Evolutionary conservation across 2,797 vertebrate species (phyloP), one percentile per base, ranked within the genome.

Genomic region (Malurus splendens): DNA sequence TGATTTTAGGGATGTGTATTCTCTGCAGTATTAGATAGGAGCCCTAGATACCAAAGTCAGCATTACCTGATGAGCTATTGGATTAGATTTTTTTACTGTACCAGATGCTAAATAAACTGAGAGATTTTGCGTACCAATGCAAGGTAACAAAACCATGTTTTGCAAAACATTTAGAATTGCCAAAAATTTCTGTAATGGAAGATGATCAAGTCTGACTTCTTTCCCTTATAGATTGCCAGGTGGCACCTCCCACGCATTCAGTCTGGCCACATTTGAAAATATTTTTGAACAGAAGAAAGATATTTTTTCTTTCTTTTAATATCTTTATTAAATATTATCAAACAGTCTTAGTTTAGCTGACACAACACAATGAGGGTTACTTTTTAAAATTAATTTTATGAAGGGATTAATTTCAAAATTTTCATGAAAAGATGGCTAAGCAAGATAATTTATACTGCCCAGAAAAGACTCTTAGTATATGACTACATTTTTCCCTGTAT

Each of bases 71-170:
- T 28, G 18, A 62, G 39, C 15, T 75, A 38, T 93, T 73, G 50
- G 36, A 47, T 13, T 68, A 25, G 36, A 36, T 0, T 36, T 50
- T 82, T 77, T 83, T 72, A 25, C 44, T 86, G 18, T 36, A 56
- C 36, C 33, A 36, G 14, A 45, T 68, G 64, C 54, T 79, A 64
- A 78, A 72, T 76, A 45, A 33, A 13, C 18, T 4, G 38, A 72
- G 72, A 90, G 47, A 83, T 80, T 87, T 93, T 88, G 65, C 84
- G 82, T 90, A 74, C 70, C 30, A 67, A 60, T 57, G 45, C 28
- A 76, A 75, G 56, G 72, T 85, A 90, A 51, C 47, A 93, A 92
- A 95, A 55, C 47, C 81, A 79, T 27, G 12, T 56, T 85, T 92
- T 82, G 78, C 71, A 94, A 95, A 94, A 72, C 67, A 73, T 39